phyloP scores from a whole-genome alignment of 2,797 vertebrate species.

The Leptodactylus fallax region DNA sequence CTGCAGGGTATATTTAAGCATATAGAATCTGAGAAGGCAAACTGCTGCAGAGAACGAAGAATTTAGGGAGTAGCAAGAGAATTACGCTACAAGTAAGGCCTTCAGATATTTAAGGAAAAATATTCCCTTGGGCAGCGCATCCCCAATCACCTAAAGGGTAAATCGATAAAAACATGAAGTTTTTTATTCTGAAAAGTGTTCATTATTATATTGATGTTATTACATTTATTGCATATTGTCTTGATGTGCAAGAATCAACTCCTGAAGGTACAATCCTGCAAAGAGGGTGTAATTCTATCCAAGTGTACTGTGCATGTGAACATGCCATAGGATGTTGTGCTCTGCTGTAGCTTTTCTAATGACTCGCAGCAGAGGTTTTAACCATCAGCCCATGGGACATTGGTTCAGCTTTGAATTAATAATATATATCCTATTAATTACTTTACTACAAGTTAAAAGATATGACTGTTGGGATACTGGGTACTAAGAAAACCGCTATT shows the following conservation, averaged over 20 bases:
- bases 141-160: not conserved
- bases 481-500: constrained; percentile 31
- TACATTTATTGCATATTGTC: not conserved
- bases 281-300: not conserved
- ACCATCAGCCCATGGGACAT: constrained; percentile 22
- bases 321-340: not conserved
- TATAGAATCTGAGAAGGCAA: not conserved
- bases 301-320: not conserved
- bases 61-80: constrained; percentile 3
- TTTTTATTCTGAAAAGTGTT: not conserved
- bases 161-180: not conserved
- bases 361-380: constrained; percentile 22
- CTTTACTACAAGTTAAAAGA: constrained; percentile 38
- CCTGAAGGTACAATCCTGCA: not conserved
- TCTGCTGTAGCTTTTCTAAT: constrained; percentile 12
- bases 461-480: constrained; percentile 31
- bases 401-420: constrained; percentile 35
- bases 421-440: constrained; percentile 27
- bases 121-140: not conserved
- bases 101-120: constrained; percentile 16
- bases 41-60: not conserved
- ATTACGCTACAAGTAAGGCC: not conserved
- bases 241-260: not conserved
- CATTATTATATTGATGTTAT: not conserved
- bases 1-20: not conserved